Base-by-base conservation (phyloP, 1,140 invertebrate species). In the Odontomachus brunneus region DNA sequence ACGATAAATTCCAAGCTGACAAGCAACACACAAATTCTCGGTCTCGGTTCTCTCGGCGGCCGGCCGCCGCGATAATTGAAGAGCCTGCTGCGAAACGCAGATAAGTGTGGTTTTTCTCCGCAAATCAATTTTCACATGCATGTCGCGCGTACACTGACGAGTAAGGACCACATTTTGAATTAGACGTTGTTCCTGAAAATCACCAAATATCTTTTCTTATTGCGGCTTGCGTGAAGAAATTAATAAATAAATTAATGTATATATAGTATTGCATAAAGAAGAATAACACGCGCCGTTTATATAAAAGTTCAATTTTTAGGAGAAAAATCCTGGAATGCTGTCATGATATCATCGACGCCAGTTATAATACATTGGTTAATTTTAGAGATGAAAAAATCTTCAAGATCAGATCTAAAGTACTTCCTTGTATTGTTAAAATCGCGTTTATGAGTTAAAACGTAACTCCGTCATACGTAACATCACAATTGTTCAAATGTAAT, bases 11-110 rank as follows among this genome's bases (percentile, higher is more conserved):
- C 57, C n/a, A 33, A 65, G 26, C 73, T 65, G 19, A 60, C 57
- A 57, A 72, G 69, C 60, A 51, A 76, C 65, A 76, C 65, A 76
- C 65, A 76, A 76, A 76, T 65, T 65, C 38, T 76, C 60, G 44
- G 14, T 17, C 26, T n/a, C 9, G 63, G 62, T 3, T 38, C 53
- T 26, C 55, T 17, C n/a, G n/a, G n/a, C n/a, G 38, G 59, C n/a
- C 51, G 14, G 1, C 44, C 15, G 7, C 5, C 24, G 24, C 49
- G 26, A 75, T 51, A 76, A 76, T 76, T 33, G 19, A 65, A 51
- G 9, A 75, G 4, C 9, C 29, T 51, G 9, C 65, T 75, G 59
- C 7, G 65, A 65, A 65, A 49, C 33, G 9, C 4, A 66, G 15
- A 66, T 66, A 66, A 65, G 7, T 62, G 24, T 1, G 19, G 9